Evolutionary conservation across 2,113 vertebrate species (phyloP).

Genomic region (Planiliza haematocheilus): DNA sequence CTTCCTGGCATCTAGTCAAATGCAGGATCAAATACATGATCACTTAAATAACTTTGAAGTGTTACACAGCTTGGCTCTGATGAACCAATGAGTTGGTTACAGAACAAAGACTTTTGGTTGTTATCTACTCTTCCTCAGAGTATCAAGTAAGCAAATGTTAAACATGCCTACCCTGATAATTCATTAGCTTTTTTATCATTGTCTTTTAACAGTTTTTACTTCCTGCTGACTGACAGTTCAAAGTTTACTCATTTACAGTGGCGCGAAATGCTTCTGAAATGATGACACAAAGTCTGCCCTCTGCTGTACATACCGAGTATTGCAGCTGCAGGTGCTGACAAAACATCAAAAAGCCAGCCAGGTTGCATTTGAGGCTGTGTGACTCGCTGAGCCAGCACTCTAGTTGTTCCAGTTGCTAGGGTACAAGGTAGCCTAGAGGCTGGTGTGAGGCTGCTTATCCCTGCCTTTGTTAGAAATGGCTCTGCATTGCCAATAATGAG

Average conservation of each 20-base stretch:
- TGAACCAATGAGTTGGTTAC: background rate
- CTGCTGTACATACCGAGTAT: constrained; percentile 55
- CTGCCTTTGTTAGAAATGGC: constrained; percentile 59
- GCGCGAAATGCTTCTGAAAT: background rate
- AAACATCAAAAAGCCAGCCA: constrained; percentile 23
- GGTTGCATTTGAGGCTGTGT: constrained; percentile 18
- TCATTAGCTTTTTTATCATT: no score
- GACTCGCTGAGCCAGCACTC: constrained; percentile 61
- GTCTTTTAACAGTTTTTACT: no score
- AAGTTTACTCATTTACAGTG: background rate
- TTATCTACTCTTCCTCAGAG: background rate
- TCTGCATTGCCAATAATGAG: constrained; percentile 39
- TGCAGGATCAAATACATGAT: background rate
- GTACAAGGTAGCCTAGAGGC: constrained; percentile 41
- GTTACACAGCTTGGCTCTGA: background rate
- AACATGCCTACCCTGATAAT: no score
- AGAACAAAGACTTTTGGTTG: background rate
- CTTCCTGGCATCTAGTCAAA: background rate
- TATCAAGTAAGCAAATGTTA: background rate
- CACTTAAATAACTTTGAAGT: background rate
- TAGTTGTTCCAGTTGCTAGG: constrained; percentile 47
- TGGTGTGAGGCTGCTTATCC: constrained; percentile 56
- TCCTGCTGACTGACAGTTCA: background rate
- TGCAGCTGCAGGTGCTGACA: constrained; percentile 3
- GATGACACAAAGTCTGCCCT: constrained; percentile 39